Evolutionary conservation across 1,140 invertebrate species (phyloP), one percentile per base, ranked within the genome.

Genomic region (Mactra quadrangularis): DNA sequence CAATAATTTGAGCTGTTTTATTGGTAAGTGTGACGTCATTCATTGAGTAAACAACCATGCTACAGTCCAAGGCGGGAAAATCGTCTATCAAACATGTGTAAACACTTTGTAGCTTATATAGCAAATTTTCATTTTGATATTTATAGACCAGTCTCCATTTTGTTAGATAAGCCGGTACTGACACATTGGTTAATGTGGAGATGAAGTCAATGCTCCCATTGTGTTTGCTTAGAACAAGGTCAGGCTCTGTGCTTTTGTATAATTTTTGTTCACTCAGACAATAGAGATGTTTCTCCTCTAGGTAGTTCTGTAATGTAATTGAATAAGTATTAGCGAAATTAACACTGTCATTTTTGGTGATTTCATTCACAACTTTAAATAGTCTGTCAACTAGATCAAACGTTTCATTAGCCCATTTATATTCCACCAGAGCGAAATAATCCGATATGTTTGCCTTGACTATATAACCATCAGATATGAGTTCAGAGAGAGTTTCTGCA

Each of bases 31-130:
- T 50, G 3, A 68, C 64, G 31, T 68, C 64, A 31, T 31, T 25
- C 7, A 68, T 4, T 27, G 27, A 15, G 38, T 50, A 68, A 29
- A 41, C 64, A 9, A 68, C 25, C 64, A 68, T 68, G 13, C 41
- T 47, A 22, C 64, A 68, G 45, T 68, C 47, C 22, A 68, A 31
- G 31, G 47, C 15, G 11, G 64, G 64, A 41, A 7, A 6, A 29
- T 19, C 38, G 22, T 47, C 2, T 22, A 45, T 1, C 1, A 47
- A 27, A 25, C 64, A 68, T 31, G 64, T 41, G 38, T 41, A 41
- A 41, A 41, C 15, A 7, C 15, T 68, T 50, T 38, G 27, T n/a
- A 50, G 19, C 25, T 47, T 7, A 19, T 29, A 31, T 27, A 41
- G 3, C 2, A 27, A 27, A 1, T 47, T 19, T 29, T 41, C 64